Conservation (phyloP, 2,113 vertebrate genomes). For the Rhabdornis inornatus region DNA sequence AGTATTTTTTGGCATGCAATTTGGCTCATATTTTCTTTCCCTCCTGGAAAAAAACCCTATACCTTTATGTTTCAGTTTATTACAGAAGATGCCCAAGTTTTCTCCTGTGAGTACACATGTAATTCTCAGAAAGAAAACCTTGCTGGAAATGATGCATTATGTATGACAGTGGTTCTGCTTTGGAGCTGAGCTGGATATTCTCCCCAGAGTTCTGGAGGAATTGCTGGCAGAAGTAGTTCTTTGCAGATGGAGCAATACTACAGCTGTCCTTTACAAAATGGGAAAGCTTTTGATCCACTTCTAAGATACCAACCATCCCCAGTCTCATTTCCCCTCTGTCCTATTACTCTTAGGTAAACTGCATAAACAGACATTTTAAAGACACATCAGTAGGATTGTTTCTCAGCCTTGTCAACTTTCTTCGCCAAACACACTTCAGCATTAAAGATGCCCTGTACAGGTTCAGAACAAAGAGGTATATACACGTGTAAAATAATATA, state of each 20-base stretch:
- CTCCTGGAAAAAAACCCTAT: not conserved
- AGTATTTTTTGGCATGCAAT: not conserved
- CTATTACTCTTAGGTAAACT: not conserved
- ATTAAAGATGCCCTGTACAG: not conserved
- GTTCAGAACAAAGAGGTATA: not conserved
- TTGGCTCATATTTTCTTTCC: not conserved
- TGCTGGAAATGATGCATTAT: not conserved
- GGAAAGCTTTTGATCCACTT: not conserved
- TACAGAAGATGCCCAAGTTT: not conserved
- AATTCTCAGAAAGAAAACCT: not conserved
- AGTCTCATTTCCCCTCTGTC: not conserved
- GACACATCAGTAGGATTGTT: not conserved
- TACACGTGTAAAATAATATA: fast-evolving
- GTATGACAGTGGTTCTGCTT: not conserved
- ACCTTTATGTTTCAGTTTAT: not conserved
- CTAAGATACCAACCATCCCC: not conserved
- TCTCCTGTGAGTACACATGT: not conserved
- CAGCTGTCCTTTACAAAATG: not conserved
- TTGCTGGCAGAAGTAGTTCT: not conserved
- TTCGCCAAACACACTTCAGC: not conserved
- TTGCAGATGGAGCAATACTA: not conserved
- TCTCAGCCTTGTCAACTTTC: not conserved
- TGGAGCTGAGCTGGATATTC: not conserved
- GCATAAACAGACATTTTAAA: not conserved
- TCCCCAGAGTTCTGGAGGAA: not conserved